Evolutionary conservation across 2,888 invertebrate species (phyloP).

Genomic region (Allygus modestus): DNA sequence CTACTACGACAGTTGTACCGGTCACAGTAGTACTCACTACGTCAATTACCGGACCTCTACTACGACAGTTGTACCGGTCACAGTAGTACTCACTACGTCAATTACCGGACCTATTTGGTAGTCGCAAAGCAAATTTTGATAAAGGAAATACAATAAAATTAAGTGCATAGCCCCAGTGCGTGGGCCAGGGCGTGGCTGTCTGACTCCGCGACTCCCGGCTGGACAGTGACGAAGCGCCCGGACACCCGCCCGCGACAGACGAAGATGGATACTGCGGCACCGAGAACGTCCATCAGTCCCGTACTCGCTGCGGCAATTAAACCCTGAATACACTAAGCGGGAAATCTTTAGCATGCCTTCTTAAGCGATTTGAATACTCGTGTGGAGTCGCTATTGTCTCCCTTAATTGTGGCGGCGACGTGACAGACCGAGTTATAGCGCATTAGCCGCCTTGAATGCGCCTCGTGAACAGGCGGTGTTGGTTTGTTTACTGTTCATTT

Average conservation of each 20-base stretch:
- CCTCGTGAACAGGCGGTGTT: background rate
- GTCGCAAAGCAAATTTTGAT: no score
- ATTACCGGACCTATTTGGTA: no score
- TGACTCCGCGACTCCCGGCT: background rate
- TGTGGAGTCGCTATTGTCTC: slow-evolving; percentile 1
- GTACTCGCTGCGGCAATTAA: slow-evolving; percentile 18
- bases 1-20: no score
- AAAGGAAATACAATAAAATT: background rate
- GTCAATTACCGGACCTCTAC: no score
- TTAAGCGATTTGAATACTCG: slow-evolving; percentile 22
- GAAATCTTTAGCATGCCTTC: slow-evolving; percentile 41
- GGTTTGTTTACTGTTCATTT: background rate
- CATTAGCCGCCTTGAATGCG: background rate
- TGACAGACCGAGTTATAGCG: slow-evolving; percentile 3
- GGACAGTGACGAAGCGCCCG: slow-evolving; percentile 8
- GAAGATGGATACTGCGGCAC: slow-evolving; percentile 21
- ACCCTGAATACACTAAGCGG: slow-evolving; percentile 25
- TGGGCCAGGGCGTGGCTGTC: background rate
- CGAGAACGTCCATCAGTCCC: background rate
- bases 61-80: no score
- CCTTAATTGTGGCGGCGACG: slow-evolving; percentile 7
- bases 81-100: no score
- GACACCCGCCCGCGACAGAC: background rate
- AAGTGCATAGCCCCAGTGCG: background rate
- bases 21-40: no score